A percentile compares a stretch with the other conserved stretches of the same genome.
These are phyloP conservation scores for Monodelphis domestica DNA, from an alignment of 2,797 vertebrate species.

Conservation along the genomic window DNA sequence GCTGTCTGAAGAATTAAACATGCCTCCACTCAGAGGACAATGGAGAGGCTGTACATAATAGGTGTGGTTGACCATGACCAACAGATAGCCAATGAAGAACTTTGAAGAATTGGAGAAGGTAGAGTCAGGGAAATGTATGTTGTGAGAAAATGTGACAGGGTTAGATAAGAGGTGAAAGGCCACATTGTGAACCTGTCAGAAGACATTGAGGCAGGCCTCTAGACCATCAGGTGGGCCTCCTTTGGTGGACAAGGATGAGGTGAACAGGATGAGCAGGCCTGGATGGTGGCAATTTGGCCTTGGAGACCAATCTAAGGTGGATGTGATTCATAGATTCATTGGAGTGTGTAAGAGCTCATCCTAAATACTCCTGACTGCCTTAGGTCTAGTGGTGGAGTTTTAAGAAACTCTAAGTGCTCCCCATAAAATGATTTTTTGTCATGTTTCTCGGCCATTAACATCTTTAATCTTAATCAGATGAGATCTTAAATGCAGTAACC, in stretches of 20 bases:
- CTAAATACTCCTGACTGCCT: too few species aligned
- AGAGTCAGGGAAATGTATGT: background rate
- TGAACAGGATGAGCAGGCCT: too few species aligned
- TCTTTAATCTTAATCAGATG: background rate
- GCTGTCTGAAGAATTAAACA: background rate
- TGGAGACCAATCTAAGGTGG: too few species aligned
- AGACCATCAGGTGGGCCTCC: too few species aligned
- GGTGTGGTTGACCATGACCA: background rate
- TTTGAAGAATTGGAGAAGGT: background rate
- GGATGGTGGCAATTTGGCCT: too few species aligned
- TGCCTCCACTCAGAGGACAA: background rate
- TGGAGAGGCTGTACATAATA: background rate
- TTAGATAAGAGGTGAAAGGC: background rate
- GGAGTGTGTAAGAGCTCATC: too few species aligned
- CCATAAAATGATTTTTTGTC: background rate
- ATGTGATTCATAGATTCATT: too few species aligned
- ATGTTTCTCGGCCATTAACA: background rate
- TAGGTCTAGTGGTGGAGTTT: too few species aligned
- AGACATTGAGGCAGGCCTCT: background rate
- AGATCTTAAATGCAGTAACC: background rate
- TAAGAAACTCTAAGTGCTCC: background rate
- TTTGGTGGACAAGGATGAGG: too few species aligned
- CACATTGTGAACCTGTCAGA: background rate
- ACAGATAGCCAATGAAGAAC: background rate
- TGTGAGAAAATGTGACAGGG: background rate